phyloP scores from a whole-genome alignment of 2,888 invertebrate genomes.

The Argyresthia albistria region DNA sequence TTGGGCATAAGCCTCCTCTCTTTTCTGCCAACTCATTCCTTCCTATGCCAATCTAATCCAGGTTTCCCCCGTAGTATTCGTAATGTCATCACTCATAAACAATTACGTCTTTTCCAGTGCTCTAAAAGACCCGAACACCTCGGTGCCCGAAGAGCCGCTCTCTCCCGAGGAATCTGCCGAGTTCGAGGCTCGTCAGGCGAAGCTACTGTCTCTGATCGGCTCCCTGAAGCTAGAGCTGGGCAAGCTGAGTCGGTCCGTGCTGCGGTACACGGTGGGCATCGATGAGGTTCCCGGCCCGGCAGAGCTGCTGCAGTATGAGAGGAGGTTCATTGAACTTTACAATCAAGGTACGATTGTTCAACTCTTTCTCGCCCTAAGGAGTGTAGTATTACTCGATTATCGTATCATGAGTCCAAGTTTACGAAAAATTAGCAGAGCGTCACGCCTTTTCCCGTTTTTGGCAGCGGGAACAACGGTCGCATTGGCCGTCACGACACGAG shows the following conservation, averaged over 20 bases:
- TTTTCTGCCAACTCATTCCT: too few species aligned
- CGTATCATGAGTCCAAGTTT: too few species aligned
- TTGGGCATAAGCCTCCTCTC: too few species aligned
- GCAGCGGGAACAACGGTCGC: too few species aligned
- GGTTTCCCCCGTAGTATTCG: too few species aligned
- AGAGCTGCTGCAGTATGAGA: conserved; percentile 95
- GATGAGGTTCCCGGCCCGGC: conserved; percentile 95
- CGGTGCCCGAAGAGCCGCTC: conserved; percentile 44
- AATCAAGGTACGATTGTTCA: conserved; percentile 79
- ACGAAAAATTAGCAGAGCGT: too few species aligned
- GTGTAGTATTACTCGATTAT: too few species aligned
- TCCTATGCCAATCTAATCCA: too few species aligned
- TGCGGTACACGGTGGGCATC: conserved; percentile 85
- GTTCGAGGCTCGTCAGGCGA: conserved; percentile 47
- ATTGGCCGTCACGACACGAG: too few species aligned
- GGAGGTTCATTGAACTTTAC: conserved; percentile 95
- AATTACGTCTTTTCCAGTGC: conserved; percentile 18
- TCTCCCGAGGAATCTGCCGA: conserved; percentile 46
- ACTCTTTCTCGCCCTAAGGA: too few species aligned
- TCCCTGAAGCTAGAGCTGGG: conserved; percentile 77
- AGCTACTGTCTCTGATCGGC: conserved; percentile 43
- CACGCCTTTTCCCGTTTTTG: too few species aligned
- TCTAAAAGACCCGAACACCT: conserved; percentile 31
- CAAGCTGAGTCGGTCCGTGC: conserved; percentile 83
- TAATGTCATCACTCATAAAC: not conserved